Base-by-base conservation (phyloP, 2,888 invertebrate genomes). In the Elmis aenea region DNA sequence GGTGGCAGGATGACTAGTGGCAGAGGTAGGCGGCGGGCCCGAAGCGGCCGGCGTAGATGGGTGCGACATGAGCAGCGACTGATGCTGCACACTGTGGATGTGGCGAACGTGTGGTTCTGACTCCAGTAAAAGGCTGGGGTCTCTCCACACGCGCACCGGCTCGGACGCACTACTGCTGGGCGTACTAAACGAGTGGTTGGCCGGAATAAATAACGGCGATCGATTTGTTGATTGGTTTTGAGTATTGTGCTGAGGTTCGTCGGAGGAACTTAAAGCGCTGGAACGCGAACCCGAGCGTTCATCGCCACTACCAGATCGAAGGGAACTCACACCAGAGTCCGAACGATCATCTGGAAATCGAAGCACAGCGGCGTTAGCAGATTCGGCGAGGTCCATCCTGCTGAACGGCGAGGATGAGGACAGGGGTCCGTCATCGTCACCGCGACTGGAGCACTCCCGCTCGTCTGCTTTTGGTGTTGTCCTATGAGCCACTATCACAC, bases 241-340 rank as follows among this genome's bases (percentile, higher is more conserved):
- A 27, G 37, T 33, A 27, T 26, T 24, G 20, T 33, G 34, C 32
- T 38, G 42, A 55, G 79, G 78, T 69, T 81, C 82, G 70, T 82
- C 83, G 63, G 81, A 78, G 70, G 76, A 76, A 64, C 83, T 83
- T 66, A 84, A 74, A 66, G 83, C 83, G 69, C 82, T 82, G 67
- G 75, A 76, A 46, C 83, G 76, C 66, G 82, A 83, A 62, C 83
- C 84, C 68, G 81, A 81, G 56, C 84, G 78, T 69, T 84, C 84
- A 75, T 84, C 84, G 61, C 77, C 76, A 58, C 75, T 75, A 58
- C 79, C 77, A 59, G 81, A 81, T 57, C 83, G 76, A 61, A 83
- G 71, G 37, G 83, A 83, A 69, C 84, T 83, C 74, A 85, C 80
- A 70, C 84, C 68, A 49, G 68, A 68, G 55, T 68, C 68, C 45